Conservation (phyloP, 2,113 vertebrate genomes). For the Podilymbus podiceps region DNA sequence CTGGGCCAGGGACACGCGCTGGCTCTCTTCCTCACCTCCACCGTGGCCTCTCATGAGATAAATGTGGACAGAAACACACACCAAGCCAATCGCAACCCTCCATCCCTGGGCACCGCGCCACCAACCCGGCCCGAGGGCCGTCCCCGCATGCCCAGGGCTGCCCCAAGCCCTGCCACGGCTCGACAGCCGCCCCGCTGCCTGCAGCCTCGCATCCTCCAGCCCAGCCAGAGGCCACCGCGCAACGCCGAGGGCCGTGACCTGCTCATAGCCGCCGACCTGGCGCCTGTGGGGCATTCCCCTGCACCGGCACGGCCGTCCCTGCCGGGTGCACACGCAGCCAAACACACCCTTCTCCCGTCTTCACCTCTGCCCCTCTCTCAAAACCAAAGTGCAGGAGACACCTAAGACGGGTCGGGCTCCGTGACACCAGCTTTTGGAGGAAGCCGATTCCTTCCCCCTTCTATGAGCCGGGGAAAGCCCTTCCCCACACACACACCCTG, state of each 20-base stretch:
- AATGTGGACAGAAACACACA: accelerated
- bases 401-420: neutral
- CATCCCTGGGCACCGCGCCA: accelerated
- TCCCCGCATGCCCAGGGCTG: neutral
- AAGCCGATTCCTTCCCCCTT: neutral
- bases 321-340: too few species aligned
- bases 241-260: neutral
- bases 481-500: too few species aligned
- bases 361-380: neutral
- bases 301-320: accelerated
- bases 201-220: neutral
- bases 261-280: neutral
- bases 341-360: too few species aligned
- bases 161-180: neutral
- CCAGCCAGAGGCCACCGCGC: neutral
- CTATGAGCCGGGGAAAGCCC: too few species aligned
- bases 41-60: neutral
- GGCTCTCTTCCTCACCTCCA: neutral
- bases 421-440: too few species aligned
- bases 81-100: neutral
- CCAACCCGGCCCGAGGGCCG: too few species aligned
- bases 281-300: too few species aligned
- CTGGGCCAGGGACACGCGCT: neutral
- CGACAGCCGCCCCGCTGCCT: neutral
- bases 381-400: neutral